Evolutionary conservation across 2,113 vertebrate genomes (phyloP).

Genomic region (Oncorhynchus nerka): DNA sequence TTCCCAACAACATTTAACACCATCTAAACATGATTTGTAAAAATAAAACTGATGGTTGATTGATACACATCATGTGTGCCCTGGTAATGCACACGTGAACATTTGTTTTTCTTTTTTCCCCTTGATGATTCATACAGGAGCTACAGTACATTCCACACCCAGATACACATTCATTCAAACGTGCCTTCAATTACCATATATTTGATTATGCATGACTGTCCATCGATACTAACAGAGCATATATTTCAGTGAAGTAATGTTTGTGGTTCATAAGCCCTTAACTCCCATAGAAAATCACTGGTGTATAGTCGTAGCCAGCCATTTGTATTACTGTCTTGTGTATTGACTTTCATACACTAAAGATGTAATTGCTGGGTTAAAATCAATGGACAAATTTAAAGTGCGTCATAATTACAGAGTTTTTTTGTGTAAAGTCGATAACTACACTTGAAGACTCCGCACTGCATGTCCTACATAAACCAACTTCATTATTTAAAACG

Average conservation of each 20-base stretch:
- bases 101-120: background rate
- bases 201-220: constrained; percentile 15
- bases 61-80: constrained; percentile 1
- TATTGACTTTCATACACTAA: constrained; percentile 57
- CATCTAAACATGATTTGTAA: constrained; percentile 9
- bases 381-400: constrained; percentile 64
- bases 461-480: constrained; percentile 14
- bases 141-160: constrained; percentile 8
- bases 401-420: constrained; percentile 56
- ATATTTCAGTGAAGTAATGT: constrained; percentile 30
- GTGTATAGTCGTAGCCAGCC: constrained; percentile 32
- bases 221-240: constrained; percentile 24
- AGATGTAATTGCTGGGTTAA: constrained; percentile 59
- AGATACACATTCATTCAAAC: constrained; percentile 1
- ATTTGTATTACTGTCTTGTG: constrained; percentile 40
- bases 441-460: constrained; percentile 32
- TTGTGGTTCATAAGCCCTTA: constrained; percentile 40
- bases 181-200: constrained; percentile 29
- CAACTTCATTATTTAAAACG: constrained; percentile 1
- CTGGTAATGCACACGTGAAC: background rate
- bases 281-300: constrained; percentile 38
- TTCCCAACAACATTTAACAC: constrained; percentile 18
- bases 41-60: constrained; percentile 25
- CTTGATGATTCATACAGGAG: background rate
- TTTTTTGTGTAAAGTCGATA: constrained; percentile 58